Conservation (phyloP, 2,113 vertebrate species). For the Oxyura jamaicensis region DNA sequence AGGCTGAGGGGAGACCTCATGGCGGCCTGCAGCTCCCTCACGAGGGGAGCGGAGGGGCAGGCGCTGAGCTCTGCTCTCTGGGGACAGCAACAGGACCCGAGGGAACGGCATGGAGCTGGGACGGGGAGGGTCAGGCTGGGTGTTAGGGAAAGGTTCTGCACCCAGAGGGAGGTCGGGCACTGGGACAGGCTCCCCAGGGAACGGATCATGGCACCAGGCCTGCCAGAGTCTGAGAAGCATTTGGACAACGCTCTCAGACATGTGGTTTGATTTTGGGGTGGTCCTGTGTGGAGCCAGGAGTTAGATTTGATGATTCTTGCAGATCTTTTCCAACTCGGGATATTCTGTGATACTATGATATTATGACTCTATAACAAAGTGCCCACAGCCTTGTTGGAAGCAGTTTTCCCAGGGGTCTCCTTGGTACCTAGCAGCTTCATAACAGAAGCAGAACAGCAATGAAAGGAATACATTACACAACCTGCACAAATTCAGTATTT, state of each 20-base stretch:
- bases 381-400: neutral
- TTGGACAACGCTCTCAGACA: neutral
- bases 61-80: neutral
- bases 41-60: neutral
- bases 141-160: neutral
- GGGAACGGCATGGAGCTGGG: neutral
- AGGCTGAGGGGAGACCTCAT: neutral
- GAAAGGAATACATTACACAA: neutral
- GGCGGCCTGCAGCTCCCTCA: neutral
- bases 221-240: neutral
- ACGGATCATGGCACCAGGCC: neutral
- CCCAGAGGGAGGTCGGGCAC: neutral
- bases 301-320: neutral
- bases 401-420: neutral
- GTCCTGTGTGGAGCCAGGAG: neutral
- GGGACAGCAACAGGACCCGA: neutral
- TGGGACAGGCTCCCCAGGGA: neutral
- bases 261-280: neutral
- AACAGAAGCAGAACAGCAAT: neutral
- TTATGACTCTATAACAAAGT: neutral
- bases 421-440: neutral
- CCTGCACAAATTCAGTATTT: neutral
- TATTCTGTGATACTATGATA: neutral
- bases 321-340: neutral
- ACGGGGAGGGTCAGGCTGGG: neutral